phyloP scores from a whole-genome alignment of 2,888 invertebrate species.

The Achlya flavicornis region DNA sequence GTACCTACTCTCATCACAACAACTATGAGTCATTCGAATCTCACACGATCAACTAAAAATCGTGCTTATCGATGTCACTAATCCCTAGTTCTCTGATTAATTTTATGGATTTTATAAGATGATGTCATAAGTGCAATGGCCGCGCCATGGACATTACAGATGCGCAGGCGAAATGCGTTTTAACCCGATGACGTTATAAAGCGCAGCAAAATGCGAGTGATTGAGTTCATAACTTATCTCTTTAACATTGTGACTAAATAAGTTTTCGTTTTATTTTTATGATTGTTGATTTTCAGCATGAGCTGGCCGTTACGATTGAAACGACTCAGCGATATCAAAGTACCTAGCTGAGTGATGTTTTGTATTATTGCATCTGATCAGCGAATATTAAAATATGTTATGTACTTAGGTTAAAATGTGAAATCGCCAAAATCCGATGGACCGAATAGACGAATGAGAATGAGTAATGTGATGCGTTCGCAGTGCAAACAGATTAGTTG shows the following conservation, averaged over 20 bases:
- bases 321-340: background rate
- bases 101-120: conserved; percentile 26
- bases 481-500: conserved; percentile 78
- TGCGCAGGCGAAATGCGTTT: conserved; percentile 40
- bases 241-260: background rate
- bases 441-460: conserved; percentile 19
- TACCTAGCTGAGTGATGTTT: no score
- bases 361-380: no score
- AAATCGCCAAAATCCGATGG: background rate
- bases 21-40: background rate
- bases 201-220: conserved; percentile 34
- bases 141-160: conserved; percentile 36
- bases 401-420: background rate
- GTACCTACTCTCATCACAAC: no score
- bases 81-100: conserved; percentile 27
- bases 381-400: no score
- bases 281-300: background rate
- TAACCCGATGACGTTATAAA: conserved; percentile 27
- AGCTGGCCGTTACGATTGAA: background rate
- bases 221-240: conserved; percentile 4
- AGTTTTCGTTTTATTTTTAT: background rate
- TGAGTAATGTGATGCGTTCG: conserved; percentile 64
- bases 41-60: background rate
- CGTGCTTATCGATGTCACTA: conserved; percentile 10
- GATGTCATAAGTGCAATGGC: conserved; percentile 51